Conservation (phyloP, 2,888 invertebrate species). For the Dioctria linearis region DNA sequence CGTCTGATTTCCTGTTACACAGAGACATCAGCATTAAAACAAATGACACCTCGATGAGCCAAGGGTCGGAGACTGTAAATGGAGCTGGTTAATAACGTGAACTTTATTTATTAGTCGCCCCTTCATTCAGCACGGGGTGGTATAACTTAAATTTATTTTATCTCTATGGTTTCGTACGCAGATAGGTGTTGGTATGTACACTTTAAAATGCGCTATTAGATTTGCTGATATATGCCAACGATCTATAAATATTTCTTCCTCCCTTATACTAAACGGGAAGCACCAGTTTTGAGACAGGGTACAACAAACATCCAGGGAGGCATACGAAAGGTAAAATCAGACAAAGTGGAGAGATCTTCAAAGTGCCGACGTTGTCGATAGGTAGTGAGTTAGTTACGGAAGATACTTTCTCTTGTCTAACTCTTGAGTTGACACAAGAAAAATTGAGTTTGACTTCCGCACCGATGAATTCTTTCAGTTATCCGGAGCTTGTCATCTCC, state of each 20-base stretch:
- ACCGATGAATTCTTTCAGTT: conserved; percentile 42
- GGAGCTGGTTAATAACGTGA: conserved; percentile 56
- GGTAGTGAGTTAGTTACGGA: background rate
- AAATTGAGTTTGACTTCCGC: conserved; percentile 54
- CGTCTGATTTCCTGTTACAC: conserved; percentile 22
- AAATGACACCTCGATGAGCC: conserved; percentile 33
- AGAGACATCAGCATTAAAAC: conserved; percentile 51
- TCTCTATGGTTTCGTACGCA: conserved; percentile 56
- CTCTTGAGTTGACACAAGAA: conserved; percentile 44
- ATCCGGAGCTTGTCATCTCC: conserved; percentile 35
- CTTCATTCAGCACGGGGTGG: conserved; percentile 46
- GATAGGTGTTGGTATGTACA: conserved; percentile 41
- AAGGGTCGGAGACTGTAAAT: conserved; percentile 43
- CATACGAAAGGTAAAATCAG: background rate
- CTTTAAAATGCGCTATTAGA: conserved; percentile 55
- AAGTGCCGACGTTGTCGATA: conserved; percentile 13
- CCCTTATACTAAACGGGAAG: too few species aligned
- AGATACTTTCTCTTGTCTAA: conserved; percentile 3
- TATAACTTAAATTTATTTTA: conserved; percentile 57
- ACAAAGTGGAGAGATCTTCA: conserved; percentile 11
- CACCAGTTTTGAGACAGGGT: background rate
- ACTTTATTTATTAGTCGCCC: conserved; percentile 57
- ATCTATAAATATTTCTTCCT: conserved; percentile 30
- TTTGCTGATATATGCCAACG: conserved; percentile 34
- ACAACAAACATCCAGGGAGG: background rate